Evolutionary conservation across 2,888 invertebrate genomes (phyloP).

Genomic region (Ypsolopha scabrella): DNA sequence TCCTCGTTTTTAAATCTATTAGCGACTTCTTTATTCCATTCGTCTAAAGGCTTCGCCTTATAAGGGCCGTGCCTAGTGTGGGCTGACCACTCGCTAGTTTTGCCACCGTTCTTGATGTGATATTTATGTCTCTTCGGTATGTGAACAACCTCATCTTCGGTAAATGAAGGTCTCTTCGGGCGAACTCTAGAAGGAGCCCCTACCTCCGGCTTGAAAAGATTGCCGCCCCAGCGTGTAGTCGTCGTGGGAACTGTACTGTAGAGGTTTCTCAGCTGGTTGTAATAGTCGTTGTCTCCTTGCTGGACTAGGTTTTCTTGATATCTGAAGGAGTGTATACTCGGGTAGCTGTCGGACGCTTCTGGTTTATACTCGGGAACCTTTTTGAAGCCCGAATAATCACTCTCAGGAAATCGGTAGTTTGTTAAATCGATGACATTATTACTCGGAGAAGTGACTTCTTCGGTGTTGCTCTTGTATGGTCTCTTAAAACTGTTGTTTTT

Average conservation of each 20-base stretch:
- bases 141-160: constrained; percentile 36
- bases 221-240: constrained; percentile 43
- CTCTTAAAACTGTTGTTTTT: constrained; percentile 40
- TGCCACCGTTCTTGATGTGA: constrained; percentile 25
- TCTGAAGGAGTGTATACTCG: constrained; percentile 20
- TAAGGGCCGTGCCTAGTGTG: constrained; percentile 28
- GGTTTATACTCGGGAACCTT: constrained; percentile 32
- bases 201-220: constrained; percentile 36
- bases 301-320: background rate
- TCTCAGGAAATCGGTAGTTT: constrained; percentile 35
- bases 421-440: constrained; percentile 39
- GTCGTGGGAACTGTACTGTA: constrained; percentile 32
- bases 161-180: constrained; percentile 16
- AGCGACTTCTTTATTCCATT: constrained; percentile 40
- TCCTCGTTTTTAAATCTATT: constrained; percentile 54
- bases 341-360: constrained; percentile 31
- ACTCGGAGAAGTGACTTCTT: constrained; percentile 44
- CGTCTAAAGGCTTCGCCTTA: constrained; percentile 26
- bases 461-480: constrained; percentile 28
- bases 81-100: constrained; percentile 30
- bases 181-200: constrained; percentile 32
- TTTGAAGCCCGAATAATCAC: constrained; percentile 35
- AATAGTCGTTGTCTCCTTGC: constrained; percentile 32
- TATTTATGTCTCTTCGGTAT: constrained; percentile 38
- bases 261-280: constrained; percentile 36